A percentile compares a stretch with the other conserved stretches of the same genome.
phyloP scores from a whole-genome alignment of 2,888 invertebrate species.

The Atherix ibis region DNA sequence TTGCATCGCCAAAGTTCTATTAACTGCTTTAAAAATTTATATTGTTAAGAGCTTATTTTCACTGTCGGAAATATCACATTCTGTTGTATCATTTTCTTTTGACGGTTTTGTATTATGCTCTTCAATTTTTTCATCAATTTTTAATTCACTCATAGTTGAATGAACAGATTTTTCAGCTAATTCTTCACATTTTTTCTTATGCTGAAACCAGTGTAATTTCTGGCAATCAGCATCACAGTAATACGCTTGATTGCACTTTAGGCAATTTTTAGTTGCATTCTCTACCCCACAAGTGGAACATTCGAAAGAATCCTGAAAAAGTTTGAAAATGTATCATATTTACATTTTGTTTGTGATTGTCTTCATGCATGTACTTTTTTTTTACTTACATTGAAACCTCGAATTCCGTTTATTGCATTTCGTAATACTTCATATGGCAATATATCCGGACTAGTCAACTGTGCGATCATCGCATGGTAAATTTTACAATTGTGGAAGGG shows the following conservation, averaged over 20 bases:
- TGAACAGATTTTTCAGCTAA: too few species aligned
- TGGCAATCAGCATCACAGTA: slow-evolving; percentile 95
- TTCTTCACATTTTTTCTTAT: slow-evolving; percentile 77
- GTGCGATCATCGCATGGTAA: slow-evolving; percentile 65
- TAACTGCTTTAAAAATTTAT: too few species aligned
- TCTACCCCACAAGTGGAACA: slow-evolving; percentile 82
- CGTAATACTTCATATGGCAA: slow-evolving; percentile 57
- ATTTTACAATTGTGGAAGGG: slow-evolving; percentile 80
- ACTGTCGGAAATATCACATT: too few species aligned
- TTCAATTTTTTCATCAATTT: too few species aligned
- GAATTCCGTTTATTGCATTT: slow-evolving; percentile 75
- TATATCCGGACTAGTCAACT: slow-evolving; percentile 53
- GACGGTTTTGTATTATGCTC: too few species aligned
- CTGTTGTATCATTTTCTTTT: too few species aligned
- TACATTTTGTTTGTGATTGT: too few species aligned
- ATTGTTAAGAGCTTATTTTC: too few species aligned
- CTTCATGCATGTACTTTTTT: too few species aligned
- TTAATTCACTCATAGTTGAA: too few species aligned
- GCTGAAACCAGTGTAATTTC: slow-evolving; percentile 80
- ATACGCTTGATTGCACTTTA: slow-evolving; percentile 81
- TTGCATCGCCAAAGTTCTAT: too few species aligned
- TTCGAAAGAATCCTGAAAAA: slow-evolving; percentile 37
- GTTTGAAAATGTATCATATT: too few species aligned
- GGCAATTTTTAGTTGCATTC: slow-evolving; percentile 82
- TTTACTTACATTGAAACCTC: slow-evolving; percentile 49